Percentiles rank a stretch among this genome's conserved stretches.
phyloP scores from a whole-genome alignment of 2,888 invertebrate species.

The Tenthredo notha region DNA sequence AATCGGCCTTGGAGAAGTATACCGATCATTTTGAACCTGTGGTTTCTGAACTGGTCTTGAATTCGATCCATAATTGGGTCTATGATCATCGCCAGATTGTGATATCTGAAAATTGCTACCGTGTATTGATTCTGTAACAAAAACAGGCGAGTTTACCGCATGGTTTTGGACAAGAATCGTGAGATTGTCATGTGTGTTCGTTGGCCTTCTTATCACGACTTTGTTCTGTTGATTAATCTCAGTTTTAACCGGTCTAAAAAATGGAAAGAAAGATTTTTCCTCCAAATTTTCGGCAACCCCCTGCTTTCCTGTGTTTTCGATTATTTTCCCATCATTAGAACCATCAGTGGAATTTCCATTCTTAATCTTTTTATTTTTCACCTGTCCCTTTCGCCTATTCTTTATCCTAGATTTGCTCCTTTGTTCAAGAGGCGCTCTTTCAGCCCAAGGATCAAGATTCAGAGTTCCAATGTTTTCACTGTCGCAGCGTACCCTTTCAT shows the following conservation, averaged over 20 bases:
- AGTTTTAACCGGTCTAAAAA: constrained; percentile 63
- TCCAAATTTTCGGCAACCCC: neutral
- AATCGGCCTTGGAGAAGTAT: constrained; percentile 35
- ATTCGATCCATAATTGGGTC: neutral
- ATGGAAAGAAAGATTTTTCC: constrained; percentile 51
- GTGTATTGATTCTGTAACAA: constrained; percentile 70
- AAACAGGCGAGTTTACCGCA: constrained; percentile 72
- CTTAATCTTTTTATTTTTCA: neutral
- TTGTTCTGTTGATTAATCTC: constrained; percentile 71
- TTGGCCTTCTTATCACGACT: constrained; percentile 68
- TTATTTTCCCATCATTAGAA: neutral
- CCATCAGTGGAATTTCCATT: neutral
- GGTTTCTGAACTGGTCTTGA: constrained; percentile 1
- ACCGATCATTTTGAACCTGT: neutral
- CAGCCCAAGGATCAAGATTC: constrained; percentile 83
- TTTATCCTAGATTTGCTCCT: constrained; percentile 33
- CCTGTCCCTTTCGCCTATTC: constrained; percentile 5
- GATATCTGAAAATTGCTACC: constrained; percentile 63
- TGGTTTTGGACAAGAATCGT: constrained; percentile 73
- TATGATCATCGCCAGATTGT: constrained; percentile 36
- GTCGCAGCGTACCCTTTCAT: constrained; percentile 82
- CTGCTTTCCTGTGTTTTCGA: neutral
- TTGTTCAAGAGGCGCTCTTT: constrained; percentile 74
- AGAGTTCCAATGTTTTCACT: constrained; percentile 80
- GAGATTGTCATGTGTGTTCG: constrained; percentile 69